phyloP scores from a whole-genome alignment of 2,113 vertebrate genomes.

The Rhombomys opimus region DNA sequence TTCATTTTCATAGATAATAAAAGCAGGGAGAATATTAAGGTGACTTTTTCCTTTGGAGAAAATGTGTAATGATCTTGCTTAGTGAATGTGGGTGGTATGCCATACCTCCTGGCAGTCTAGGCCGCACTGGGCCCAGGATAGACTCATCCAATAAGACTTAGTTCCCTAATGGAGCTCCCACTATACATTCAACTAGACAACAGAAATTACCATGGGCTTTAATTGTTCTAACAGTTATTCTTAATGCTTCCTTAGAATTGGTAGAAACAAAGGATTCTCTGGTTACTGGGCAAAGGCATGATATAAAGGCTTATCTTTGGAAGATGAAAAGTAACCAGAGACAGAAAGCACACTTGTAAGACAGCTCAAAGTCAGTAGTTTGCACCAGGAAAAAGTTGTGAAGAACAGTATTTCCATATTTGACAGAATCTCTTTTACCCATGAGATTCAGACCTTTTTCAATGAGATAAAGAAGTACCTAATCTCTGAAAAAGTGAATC shows the following conservation, averaged over 20 bases:
- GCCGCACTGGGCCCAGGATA: slow-evolving; percentile 49
- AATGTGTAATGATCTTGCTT: slow-evolving; percentile 36
- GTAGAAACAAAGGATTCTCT: slow-evolving; percentile 39
- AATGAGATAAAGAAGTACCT: neutral
- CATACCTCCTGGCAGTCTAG: neutral
- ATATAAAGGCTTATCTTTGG: slow-evolving; percentile 65
- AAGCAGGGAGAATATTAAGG: neutral
- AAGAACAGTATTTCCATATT: slow-evolving; percentile 59
- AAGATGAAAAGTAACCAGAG: slow-evolving; percentile 44
- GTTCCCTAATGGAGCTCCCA: neutral
- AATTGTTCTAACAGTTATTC: slow-evolving; percentile 71
- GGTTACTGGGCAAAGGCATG: slow-evolving; percentile 62
- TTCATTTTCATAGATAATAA: neutral
- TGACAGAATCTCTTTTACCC: slow-evolving; percentile 38
- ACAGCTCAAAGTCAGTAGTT: slow-evolving; percentile 51
- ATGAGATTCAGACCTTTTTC: slow-evolving; percentile 9
- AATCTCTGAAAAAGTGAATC: neutral
- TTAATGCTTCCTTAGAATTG: slow-evolving; percentile 57
- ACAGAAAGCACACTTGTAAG: slow-evolving; percentile 45
- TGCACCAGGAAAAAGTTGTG: neutral
- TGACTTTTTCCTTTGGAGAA: neutral
- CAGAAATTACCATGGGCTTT: slow-evolving; percentile 73
- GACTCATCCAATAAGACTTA: slow-evolving; percentile 16
- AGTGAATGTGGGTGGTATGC: neutral
- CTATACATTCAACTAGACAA: slow-evolving; percentile 64